phyloP scores from a whole-genome alignment of 1,140 invertebrate genomes.

The Plectrocnemia conspersa region DNA sequence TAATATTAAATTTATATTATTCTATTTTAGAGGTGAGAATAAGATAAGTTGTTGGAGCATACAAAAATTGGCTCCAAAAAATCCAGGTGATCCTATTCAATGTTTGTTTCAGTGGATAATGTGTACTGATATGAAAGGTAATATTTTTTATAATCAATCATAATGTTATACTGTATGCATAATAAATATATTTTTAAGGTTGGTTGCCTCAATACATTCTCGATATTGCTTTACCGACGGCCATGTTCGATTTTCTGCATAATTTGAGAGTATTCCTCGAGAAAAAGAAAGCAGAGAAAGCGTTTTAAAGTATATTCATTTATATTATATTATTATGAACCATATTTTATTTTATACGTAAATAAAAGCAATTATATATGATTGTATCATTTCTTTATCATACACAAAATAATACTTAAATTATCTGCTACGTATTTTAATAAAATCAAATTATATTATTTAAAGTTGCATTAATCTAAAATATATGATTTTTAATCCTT shows the following conservation, averaged over 20 bases:
- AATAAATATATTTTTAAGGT: conserved; percentile 38
- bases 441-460: no score
- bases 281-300: conserved; percentile 39
- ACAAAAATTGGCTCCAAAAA: conserved; percentile 35
- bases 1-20: neutral
- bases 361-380: no score
- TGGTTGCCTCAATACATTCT: conserved; percentile 49
- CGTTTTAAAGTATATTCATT: conserved; percentile 2
- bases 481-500: no score
- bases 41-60: conserved; percentile 46
- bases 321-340: no score
- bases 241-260: conserved; percentile 47
- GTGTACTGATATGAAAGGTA: conserved; percentile 49
- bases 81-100: conserved; percentile 25
- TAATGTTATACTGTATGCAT: neutral
- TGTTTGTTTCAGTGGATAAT: conserved; percentile 48
- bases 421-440: no score
- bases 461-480: no score
- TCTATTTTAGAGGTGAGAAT: conserved; percentile 43
- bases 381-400: no score
- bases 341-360: no score
- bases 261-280: conserved; percentile 43
- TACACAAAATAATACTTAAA: no score
- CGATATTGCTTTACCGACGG: conserved; percentile 46
- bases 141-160: neutral